A percentile compares a stretch with the other conserved stretches of the same genome.
phyloP scores from a whole-genome alignment of 1,140 invertebrate species.

The Heterodera schachtii region DNA sequence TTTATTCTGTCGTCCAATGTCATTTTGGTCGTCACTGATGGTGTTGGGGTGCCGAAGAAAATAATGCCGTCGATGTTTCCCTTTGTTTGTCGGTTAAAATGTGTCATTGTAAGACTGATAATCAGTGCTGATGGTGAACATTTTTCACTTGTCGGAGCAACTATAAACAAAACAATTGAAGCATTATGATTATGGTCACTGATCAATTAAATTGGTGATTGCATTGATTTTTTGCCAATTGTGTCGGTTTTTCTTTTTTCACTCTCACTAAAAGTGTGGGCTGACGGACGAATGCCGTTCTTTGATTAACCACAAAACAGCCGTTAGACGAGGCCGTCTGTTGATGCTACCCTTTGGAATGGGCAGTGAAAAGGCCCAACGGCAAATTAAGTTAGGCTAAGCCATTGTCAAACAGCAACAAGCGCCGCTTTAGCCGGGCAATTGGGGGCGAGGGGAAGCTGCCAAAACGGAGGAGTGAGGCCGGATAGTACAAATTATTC shows the following conservation, averaged over 20 bases:
- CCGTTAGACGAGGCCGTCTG: background rate
- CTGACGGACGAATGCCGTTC: no score
- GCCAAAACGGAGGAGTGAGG: background rate
- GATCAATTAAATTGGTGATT: no score
- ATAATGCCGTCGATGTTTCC: constrained; percentile 4
- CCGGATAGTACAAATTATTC: background rate
- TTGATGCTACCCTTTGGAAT: background rate
- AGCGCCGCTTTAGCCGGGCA: background rate
- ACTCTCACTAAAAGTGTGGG: no score
- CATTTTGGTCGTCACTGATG: background rate
- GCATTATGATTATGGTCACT: no score
- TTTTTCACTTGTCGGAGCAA: background rate
- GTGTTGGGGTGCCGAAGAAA: constrained; percentile 7
- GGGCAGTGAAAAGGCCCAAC: background rate
- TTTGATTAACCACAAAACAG: background rate
- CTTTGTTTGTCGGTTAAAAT: background rate
- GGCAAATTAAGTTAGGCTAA: constrained; percentile 16
- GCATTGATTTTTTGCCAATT: background rate
- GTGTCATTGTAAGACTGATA: background rate
- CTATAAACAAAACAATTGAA: no score
- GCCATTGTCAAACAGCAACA: constrained; percentile 14
- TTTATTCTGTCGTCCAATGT: background rate
- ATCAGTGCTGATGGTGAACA: background rate
- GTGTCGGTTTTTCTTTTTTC: no score
- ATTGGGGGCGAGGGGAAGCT: background rate